Base-by-base conservation (phyloP, 2,113 vertebrate species). In the Chauna torquata region DNA sequence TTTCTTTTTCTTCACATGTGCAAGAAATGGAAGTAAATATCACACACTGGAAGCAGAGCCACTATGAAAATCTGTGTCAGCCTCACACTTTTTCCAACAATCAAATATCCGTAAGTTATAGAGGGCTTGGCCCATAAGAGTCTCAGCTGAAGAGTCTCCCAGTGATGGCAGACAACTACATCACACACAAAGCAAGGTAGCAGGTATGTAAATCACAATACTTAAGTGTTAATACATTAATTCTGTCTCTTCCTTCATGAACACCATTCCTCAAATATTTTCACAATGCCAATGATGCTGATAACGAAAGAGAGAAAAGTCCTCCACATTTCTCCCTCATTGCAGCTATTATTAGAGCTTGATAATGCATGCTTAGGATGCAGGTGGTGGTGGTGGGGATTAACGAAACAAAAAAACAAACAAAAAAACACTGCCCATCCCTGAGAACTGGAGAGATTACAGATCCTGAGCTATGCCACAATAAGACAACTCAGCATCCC, bases 221-320 rank as follows among this genome's bases (percentile, higher is more conserved):
- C 70, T 83, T 45, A 62, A 62, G 86, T 42, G 22, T 55, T 52
- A 86, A 62, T 55, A 68, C 11, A 82, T 75, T 11, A 87, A 64
- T 61, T 59, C 16, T 8, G n/a, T 12, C 58, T 91, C 71, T 72
- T 82, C 82, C 75, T 86, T 79, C 57, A 72, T 2, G 4, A 92
- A 57, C 34, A 45, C 9, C 27, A 44, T 64, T 84, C 61, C 92
- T 90, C 68, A 92, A 84, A 74, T 64, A 38, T 58, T 82, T 91
- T 77, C 84, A 85, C 52, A 69, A 86, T 54, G 72, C 65, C 92
- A 93, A 75, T 59, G 9, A 62, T 75, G 68, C 57, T 84, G 76
- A 83, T 57, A 95, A 96, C 54, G 86, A 61, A 34, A 78, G 79
- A 69, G n/a, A 90, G 65, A 86, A 94, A 93, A 95, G n/a, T 40